Evolutionary conservation across 2,113 vertebrate species (phyloP).

Genomic region (Motacilla alba): DNA sequence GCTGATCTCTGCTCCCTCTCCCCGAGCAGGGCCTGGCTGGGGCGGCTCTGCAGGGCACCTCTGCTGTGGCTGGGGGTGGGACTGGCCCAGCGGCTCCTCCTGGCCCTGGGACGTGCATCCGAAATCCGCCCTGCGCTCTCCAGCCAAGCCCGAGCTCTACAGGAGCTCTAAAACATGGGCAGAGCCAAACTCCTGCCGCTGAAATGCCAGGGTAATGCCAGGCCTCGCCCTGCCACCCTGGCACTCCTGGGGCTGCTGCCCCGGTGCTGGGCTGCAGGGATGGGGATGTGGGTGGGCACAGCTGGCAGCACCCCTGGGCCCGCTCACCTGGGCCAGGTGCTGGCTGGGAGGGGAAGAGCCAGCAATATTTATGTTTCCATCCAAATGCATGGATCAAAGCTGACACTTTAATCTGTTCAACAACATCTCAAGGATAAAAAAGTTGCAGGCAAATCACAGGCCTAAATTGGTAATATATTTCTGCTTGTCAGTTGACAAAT

Average conservation of each 20-base stretch:
- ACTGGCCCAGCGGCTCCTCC: neutral
- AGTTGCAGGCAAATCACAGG: constrained; percentile 69
- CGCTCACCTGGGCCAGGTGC: neutral
- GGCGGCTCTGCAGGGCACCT: fast-evolving
- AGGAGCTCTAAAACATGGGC: neutral
- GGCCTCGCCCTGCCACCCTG: neutral
- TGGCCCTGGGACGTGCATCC: neutral
- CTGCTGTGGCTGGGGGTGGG: fast-evolving
- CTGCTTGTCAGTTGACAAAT: constrained; percentile 66
- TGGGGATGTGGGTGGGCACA: neutral
- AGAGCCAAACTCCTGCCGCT: neutral
- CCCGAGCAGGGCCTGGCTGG: neutral
- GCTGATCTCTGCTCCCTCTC: neutral
- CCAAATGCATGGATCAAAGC: constrained; percentile 68
- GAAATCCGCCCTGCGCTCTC: fast-evolving
- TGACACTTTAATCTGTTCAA: constrained; percentile 70
- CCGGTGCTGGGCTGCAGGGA: neutral
- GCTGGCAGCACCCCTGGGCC: neutral
- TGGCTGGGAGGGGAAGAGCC: neutral
- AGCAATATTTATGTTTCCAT: constrained; percentile 58
- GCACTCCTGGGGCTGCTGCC: neutral
- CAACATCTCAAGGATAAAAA: constrained; percentile 71
- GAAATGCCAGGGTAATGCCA: neutral
- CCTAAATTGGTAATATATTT: constrained; percentile 63
- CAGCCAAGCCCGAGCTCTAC: fast-evolving